A percentile compares a stretch with the other conserved stretches of the same genome.
These are phyloP conservation scores for Melangyna quadrimaculata DNA, from an alignment of 2,888 invertebrate species.

Conservation along the genomic window DNA sequence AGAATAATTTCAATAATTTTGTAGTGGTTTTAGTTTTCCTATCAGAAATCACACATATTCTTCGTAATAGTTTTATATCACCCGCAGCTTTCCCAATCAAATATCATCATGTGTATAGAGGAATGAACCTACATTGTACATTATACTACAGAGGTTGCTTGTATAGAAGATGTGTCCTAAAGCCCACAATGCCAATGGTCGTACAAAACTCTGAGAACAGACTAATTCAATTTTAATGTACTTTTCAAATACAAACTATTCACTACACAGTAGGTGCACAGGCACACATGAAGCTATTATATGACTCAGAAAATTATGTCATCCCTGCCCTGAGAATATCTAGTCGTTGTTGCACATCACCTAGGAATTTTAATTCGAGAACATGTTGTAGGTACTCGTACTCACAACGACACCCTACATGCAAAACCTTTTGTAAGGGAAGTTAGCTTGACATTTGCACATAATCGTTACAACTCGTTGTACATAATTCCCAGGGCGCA, in stretches of 20 bases:
- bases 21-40: conserved; percentile 22
- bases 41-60: conserved; percentile 18
- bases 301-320: conserved; percentile 57
- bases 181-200: not conserved
- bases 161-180: not conserved
- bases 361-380: not conserved
- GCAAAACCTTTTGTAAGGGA: conserved; percentile 34
- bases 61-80: conserved; percentile 19
- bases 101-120: not conserved
- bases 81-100: conserved; percentile 9
- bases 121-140: not conserved
- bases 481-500: conserved; percentile 50
- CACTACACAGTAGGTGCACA: not conserved
- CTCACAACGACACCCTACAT: not conserved
- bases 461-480: conserved; percentile 58
- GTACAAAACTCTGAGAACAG: conserved; percentile 38
- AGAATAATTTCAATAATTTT: conserved; percentile 14
- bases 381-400: not conserved
- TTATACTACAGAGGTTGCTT: not conserved
- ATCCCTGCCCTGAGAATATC: conserved; percentile 27
- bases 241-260: conserved; percentile 59
- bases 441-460: conserved; percentile 38
- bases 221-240: conserved; percentile 68
- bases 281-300: not conserved
- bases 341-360: conserved; percentile 43